Evolutionary conservation across 2,113 vertebrate species (phyloP).

Genomic region (Lophius piscatorius): DNA sequence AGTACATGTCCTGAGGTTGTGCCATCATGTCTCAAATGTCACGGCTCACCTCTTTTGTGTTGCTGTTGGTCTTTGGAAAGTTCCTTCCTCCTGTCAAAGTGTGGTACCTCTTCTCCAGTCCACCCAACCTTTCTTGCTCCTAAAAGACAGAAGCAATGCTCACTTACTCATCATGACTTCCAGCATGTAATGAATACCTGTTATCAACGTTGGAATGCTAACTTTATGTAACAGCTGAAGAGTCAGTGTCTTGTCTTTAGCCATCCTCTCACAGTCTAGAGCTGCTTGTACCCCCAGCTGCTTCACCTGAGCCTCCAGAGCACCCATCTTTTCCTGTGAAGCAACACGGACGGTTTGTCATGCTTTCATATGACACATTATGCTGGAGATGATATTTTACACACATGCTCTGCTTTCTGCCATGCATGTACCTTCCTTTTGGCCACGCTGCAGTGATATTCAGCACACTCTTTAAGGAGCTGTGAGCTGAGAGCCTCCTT

Average conservation of each 20-base stretch:
- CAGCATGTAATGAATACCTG: too few relatives aligned
- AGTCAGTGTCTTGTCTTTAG: slow-evolving; percentile 79
- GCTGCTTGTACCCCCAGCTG: slow-evolving; percentile 87
- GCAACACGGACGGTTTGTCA: background rate
- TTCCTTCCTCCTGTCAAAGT: slow-evolving; percentile 81
- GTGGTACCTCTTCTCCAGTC: slow-evolving; percentile 87
- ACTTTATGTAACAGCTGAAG: slow-evolving; percentile 88
- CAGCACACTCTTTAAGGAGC: slow-evolving; percentile 85
- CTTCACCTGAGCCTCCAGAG: slow-evolving; percentile 89
- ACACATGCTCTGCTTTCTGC: background rate
- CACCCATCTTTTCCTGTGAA: slow-evolving; percentile 86
- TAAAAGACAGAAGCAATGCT: slow-evolving; percentile 45
- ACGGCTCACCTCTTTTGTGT: slow-evolving; percentile 86
- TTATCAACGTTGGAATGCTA: background rate
- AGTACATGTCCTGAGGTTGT: slow-evolving; percentile 3
- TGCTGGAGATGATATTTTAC: background rate
- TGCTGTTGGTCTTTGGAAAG: slow-evolving; percentile 81
- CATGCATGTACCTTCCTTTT: slow-evolving; percentile 86
- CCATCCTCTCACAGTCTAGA: slow-evolving; percentile 87
- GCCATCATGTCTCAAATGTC: background rate
- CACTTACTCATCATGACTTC: too few relatives aligned
- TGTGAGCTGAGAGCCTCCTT: slow-evolving; percentile 84
- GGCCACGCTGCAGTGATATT: slow-evolving; percentile 85
- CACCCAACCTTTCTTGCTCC: slow-evolving; percentile 89
- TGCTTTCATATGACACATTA: background rate